Base-by-base conservation (phyloP, 30 jellyfish, hydroid and myxozoan species). In the Cassiopea andromeda region DNA sequence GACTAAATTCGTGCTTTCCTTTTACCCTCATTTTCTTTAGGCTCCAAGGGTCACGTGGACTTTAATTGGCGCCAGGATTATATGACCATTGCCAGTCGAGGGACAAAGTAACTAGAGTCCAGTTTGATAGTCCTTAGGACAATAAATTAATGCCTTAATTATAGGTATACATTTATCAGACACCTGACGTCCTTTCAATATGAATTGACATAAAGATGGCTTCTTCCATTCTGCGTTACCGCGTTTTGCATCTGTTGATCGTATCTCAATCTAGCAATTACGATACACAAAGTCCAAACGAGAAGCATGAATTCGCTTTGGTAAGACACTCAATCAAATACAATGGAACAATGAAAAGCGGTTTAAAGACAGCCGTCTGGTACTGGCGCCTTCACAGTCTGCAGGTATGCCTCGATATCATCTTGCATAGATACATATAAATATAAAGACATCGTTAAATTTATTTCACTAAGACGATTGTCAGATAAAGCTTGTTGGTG, bases 321-420 rank as follows among this genome's bases (percentile, higher is more conserved):
- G 2, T 19, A 15, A 70, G n/a, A 54, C 79, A 16, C 27, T 14
- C 79, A 70, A 15, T 16, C 15, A 70, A 4, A 70, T 46, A 83
- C 91, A 83, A 83, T 83, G n/a, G 48, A 49, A 83, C 91, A 83
- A 70, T 83, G 58, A 17, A 46, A 1, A 16, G 91, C 44, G 91
- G 91, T 83, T 83, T 83, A 74, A 46, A 13, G 82, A 83, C 49
- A 68, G 84, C 75, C 84, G 91, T 83, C 91, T 83, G 78, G 90
- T 1, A 14, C 67, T 69, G 91, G 91, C 91, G 91, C 91, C 91
- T 83, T 69, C 84, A 69, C 76, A 71, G 57, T 64, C 70, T 83
- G 77, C 60, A 75, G 2, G 7, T 8, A 46, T 49, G 91, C 91
- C 91, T 83, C 91, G 91, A 66, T 83, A 46, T 75, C 91, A 83